phyloP scores from a whole-genome alignment of 2,797 vertebrate species.

The Alauda arvensis region DNA sequence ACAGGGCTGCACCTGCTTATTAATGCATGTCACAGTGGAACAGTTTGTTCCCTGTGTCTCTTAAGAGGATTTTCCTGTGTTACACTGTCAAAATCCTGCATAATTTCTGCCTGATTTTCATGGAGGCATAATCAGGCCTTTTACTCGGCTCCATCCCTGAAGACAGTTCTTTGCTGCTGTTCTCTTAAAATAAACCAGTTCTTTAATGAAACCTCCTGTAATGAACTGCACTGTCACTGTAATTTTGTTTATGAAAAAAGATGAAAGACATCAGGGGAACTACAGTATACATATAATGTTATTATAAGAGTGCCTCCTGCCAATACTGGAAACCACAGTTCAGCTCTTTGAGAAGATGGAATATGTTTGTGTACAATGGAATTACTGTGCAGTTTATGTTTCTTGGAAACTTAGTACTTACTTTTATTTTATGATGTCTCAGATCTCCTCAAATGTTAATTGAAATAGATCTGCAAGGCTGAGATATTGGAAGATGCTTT shows the following conservation, averaged over 20 bases:
- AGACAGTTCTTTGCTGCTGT: constrained; percentile 45
- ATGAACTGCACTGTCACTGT: constrained; percentile 47
- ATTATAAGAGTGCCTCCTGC: constrained; percentile 53
- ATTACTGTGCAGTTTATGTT: constrained; percentile 36
- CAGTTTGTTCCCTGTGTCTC: constrained; percentile 46
- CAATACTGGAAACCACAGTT: constrained; percentile 41
- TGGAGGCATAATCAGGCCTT: constrained; percentile 32
- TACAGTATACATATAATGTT: constrained; percentile 43
- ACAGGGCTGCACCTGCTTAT: constrained; percentile 14
- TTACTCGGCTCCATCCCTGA: not conserved
- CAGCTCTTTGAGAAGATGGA: constrained; percentile 33
- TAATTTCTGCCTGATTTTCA: constrained; percentile 57
- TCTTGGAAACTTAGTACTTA: constrained; percentile 39
- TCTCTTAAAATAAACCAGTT: constrained; percentile 49
- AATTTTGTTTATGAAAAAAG: constrained; percentile 58
- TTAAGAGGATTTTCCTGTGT: constrained; percentile 57
- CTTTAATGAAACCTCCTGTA: constrained; percentile 54
- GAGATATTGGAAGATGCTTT: not conserved
- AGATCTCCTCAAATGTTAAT: constrained; percentile 35
- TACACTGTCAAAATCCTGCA: constrained; percentile 52
- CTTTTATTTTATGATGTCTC: constrained; percentile 19
- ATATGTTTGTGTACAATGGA: not conserved
- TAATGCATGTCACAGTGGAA: constrained; percentile 1
- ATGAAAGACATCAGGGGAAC: constrained; percentile 47
- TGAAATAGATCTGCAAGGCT: constrained; percentile 20